Percentiles rank a stretch among this genome's conserved stretches.
Conservation (phyloP, 1,140 invertebrate species). For the Panagrolaimus sp. region DNA sequence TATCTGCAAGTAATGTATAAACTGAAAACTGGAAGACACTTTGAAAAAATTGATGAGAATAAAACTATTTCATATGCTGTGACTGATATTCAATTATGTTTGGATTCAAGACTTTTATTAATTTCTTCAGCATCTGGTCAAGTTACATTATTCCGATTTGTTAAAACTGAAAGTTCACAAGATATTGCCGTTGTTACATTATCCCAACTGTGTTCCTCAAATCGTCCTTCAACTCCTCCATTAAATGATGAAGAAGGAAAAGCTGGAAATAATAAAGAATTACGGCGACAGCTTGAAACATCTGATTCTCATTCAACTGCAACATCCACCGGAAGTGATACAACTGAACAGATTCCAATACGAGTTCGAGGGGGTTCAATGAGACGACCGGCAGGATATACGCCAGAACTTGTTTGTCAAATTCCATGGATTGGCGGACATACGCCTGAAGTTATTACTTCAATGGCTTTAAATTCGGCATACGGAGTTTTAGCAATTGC, state of each 20-base stretch:
- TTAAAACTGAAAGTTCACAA: slow-evolving; percentile 76
- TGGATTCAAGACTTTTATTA: slow-evolving; percentile 80
- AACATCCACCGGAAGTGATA: slow-evolving; percentile 32
- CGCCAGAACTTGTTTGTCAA: slow-evolving; percentile 86
- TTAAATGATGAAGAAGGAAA: slow-evolving; percentile 10
- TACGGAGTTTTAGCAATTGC: slow-evolving; percentile 71
- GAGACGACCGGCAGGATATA: slow-evolving; percentile 73
- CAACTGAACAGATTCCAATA: slow-evolving; percentile 65
- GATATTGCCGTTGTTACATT: slow-evolving; percentile 71
- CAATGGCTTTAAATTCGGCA: slow-evolving; percentile 84
- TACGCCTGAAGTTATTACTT: slow-evolving; percentile 75
- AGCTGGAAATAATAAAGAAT: slow-evolving; percentile 14
- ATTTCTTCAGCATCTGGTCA: slow-evolving; percentile 83
- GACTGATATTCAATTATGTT: slow-evolving; percentile 81
- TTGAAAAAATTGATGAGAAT: slow-evolving; percentile 69
- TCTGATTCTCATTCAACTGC: slow-evolving; percentile 17
- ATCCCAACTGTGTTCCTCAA: slow-evolving; percentile 34
- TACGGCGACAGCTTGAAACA: slow-evolving; percentile 9
- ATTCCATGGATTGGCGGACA: slow-evolving; percentile 72
- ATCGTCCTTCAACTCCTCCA: slow-evolving; percentile 25
- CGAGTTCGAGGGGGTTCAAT: slow-evolving; percentile 73
- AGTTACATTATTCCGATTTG: slow-evolving; percentile 89
- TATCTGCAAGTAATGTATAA: slow-evolving; percentile 87
- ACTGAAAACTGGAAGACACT: slow-evolving; percentile 89
- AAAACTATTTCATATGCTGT: slow-evolving; percentile 84